Evolutionary conservation across 2,888 invertebrate species (phyloP).

Genomic region (Scaptomyza tumidula): DNA sequence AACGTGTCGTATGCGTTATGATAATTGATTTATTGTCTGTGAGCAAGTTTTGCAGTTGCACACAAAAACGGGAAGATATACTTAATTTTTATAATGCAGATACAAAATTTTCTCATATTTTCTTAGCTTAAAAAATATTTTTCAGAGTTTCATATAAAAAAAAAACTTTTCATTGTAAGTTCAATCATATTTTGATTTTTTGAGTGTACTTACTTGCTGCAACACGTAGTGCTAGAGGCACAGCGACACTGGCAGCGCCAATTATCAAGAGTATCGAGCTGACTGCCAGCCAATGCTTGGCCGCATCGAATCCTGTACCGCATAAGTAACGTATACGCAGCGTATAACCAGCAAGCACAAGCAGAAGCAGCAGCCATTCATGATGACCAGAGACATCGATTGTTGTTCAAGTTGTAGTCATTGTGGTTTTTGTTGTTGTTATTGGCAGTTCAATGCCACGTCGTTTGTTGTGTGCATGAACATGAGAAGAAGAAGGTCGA

Average conservation of each 20-base stretch:
- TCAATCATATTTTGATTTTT: background rate
- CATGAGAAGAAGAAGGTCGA: background rate
- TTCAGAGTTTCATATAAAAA: no score
- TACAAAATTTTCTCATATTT: no score
- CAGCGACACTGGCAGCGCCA: constrained; percentile 92
- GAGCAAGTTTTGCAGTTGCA: background rate
- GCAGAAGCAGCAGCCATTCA: constrained; percentile 49
- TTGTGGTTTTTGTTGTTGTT: constrained; percentile 52
- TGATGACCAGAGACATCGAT: constrained; percentile 61
- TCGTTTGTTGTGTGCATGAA: constrained; percentile 47
- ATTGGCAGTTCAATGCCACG: constrained; percentile 78
- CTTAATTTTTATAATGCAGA: no score
- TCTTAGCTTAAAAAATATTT: no score
- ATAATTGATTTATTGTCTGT: constrained; percentile 78
- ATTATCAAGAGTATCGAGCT: constrained; percentile 90
- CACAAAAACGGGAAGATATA: background rate
- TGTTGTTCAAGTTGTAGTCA: constrained; percentile 34
- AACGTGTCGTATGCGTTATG: constrained; percentile 71
- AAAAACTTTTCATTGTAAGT: no score
- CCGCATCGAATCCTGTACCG: constrained; percentile 86
- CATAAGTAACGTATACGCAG: constrained; percentile 48
- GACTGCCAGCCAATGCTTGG: constrained; percentile 91
- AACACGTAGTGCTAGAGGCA: constrained; percentile 91
- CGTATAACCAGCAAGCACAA: constrained; percentile 12
- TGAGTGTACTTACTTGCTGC: constrained; percentile 86